These are phyloP conservation scores for Ephydatia muelleri DNA, from an alignment of 37 sponge, comb jelly and placozoan species.

Conservation along the genomic window DNA sequence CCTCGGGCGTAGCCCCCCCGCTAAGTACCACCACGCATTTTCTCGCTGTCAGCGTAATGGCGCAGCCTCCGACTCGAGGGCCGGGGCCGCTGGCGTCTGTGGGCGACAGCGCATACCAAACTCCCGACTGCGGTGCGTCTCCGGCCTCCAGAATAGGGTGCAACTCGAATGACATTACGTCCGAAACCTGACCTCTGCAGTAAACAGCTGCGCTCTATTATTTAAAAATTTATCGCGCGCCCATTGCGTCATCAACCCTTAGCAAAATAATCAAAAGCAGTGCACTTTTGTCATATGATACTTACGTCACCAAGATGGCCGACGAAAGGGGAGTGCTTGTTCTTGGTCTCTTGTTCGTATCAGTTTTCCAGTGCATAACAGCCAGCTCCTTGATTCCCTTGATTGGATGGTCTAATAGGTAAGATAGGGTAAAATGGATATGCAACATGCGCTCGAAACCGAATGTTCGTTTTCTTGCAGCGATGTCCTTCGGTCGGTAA, in stretches of 20 bases:
- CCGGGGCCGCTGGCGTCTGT: slow-evolving; percentile 10
- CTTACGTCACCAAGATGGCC: background rate
- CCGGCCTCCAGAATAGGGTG: slow-evolving; percentile 41
- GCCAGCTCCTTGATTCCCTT: slow-evolving; percentile 9
- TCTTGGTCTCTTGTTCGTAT: background rate
- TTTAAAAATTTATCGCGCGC: background rate
- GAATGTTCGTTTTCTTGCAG: background rate
- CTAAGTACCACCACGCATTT: slow-evolving; percentile 13
- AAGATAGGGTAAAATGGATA: background rate
- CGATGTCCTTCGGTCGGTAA: background rate
- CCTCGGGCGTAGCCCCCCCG: slow-evolving; percentile 38
- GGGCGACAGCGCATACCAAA: slow-evolving; percentile 35
- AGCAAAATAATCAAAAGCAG: background rate
- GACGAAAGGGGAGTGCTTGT: background rate
- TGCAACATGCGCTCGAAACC: background rate
- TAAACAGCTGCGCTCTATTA: background rate
- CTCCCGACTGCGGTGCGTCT: slow-evolving; percentile 2
- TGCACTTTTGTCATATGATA: background rate
- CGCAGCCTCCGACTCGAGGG: slow-evolving; percentile 30
- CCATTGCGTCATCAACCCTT: background rate
- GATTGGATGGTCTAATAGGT: slow-evolving; percentile 57
- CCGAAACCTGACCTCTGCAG: background rate
- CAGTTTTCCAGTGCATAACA: background rate
- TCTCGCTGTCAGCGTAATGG: background rate
- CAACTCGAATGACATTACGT: slow-evolving; percentile 26